Base-by-base conservation (phyloP, 2,888 invertebrate genomes). In the Hirudinaria manillensis region DNA sequence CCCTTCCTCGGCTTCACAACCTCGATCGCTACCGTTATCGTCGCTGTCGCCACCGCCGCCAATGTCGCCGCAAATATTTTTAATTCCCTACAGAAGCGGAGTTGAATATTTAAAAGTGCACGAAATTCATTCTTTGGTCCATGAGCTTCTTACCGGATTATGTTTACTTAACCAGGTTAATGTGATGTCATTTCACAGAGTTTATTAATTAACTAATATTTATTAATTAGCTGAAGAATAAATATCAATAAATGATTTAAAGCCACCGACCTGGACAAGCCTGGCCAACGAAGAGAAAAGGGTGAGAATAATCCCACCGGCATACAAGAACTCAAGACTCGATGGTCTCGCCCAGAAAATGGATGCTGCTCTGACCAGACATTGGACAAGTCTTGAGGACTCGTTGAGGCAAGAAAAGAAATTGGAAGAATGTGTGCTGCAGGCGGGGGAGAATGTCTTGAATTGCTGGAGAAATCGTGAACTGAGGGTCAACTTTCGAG, bases 51-150 rank as follows among this genome's bases (percentile, higher is more conserved):
- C 61, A 19, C 24, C 61, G 61, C n/a, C 61, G 24, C n/a, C 19
- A 29, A 2, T 29, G 61, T 61, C 61, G 61, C 29, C 61, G 19
- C 61, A 61, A 61, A 61, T 61, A 29, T 61, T 61, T n/a, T 29
- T 61, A n/a, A 61, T 61, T 61, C 61, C 61, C n/a, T 61, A 61
- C 10, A 2, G 13, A 29, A 61, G 24, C 10, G 61, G 61, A 27
- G 61, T 61, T 27, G 61, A 61, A 61, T 61, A 29, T 61, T 61
- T 61, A 61, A 61, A 61, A 61, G 61, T 61, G 7, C 1, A 61
- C 24, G 61, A 61, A 13, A 29, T 61, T 61, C 24, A 61, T 10
- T 21, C 24, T 10, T 27, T 61, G 3, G 24, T 61, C 61, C 24
- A 29, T 7, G 61, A 61, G 29, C 61, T 61, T n/a, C 24, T 61